Base-by-base conservation (phyloP, 2,797 vertebrate genomes). In the Sparus aurata region DNA sequence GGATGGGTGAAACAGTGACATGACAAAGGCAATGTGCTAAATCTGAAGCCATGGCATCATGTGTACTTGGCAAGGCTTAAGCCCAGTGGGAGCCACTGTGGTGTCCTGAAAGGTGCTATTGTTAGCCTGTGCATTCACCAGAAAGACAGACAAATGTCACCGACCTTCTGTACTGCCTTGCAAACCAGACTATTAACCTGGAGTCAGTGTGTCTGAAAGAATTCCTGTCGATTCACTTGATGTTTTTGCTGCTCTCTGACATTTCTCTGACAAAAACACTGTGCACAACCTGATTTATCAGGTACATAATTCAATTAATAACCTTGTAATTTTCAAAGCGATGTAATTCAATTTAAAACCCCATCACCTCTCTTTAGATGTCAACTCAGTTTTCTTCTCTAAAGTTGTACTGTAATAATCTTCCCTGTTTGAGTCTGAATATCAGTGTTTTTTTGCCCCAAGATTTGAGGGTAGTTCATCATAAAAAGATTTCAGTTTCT, bases 101-200 rank as follows among this genome's bases (percentile, higher is more conserved):
- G 52, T 74, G 52, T 79, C 62, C 66, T 55, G 55, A 72, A 70
- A n/a, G 30, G 53, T 60, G 55, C 71, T 82, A 78, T 79, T 85
- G 73, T 86, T 80, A 82, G 77, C 52, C 54, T 84, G 77, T 77
- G 65, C 78, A 59, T 61, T 57, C 68, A 64, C 61, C 68, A 50
- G 67, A 71, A 55, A 55, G 57, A 78, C 65, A 79, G 58, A 73
- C 25, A 69, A 73, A 77, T 80, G 67, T 50, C 71, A 59, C 20
- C 74, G 75, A 84, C 67, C 66, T 83, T 87, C 77, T 77, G 47
- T 58, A 43, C 50, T 52, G 57, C 41, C 57, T n/a, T 38, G 23
- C 65, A 63, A 46, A 30, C 50, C 27, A 54, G 12, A 59, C 12
- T 54, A 43, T 63, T 63, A 64, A 71, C 58, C 71, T 69, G 38